A percentile compares a stretch with the other conserved stretches of the same genome.
Evolutionary conservation across 2,797 vertebrate genomes (phyloP).

Genomic region (Anguilla megastoma): DNA sequence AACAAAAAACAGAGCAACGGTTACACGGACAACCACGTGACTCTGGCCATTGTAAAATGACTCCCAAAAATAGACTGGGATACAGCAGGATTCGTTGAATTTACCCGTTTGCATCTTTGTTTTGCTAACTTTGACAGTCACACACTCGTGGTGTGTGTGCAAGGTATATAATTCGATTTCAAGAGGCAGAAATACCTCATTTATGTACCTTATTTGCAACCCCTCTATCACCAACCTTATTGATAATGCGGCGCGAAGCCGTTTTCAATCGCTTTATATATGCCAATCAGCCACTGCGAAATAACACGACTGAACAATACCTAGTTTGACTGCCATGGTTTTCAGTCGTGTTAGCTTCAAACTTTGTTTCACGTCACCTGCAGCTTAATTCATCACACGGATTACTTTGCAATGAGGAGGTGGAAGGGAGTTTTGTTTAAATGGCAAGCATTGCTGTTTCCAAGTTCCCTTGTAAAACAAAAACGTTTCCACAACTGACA

Average conservation of each 20-base stretch:
- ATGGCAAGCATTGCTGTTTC: too few species aligned
- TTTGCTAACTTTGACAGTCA: too few species aligned
- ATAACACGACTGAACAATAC: not conserved
- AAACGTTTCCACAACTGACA: too few species aligned
- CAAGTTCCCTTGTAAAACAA: too few species aligned
- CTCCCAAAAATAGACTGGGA: not conserved
- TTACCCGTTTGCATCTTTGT: too few species aligned
- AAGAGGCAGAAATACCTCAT: not conserved
- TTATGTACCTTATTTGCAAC: not conserved
- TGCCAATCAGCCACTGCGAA: not conserved
- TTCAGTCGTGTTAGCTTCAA: not conserved
- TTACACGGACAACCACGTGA: constrained; percentile 32
- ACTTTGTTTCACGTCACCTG: not conserved
- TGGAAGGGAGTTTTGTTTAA: not conserved
- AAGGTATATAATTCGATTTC: too few species aligned
- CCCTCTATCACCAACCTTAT: not conserved
- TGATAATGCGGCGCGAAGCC: not conserved
- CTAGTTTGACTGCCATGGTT: not conserved
- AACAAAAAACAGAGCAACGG: constrained; percentile 66
- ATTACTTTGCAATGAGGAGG: not conserved
- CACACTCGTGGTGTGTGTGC: not conserved
- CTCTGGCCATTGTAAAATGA: not conserved
- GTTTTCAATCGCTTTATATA: not conserved
- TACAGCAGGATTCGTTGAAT: not conserved
- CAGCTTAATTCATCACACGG: not conserved